Evolutionary conservation across 2,113 vertebrate species (phyloP), one percentile per base, ranked within the genome.

Genomic region (Aegypius monachus): DNA sequence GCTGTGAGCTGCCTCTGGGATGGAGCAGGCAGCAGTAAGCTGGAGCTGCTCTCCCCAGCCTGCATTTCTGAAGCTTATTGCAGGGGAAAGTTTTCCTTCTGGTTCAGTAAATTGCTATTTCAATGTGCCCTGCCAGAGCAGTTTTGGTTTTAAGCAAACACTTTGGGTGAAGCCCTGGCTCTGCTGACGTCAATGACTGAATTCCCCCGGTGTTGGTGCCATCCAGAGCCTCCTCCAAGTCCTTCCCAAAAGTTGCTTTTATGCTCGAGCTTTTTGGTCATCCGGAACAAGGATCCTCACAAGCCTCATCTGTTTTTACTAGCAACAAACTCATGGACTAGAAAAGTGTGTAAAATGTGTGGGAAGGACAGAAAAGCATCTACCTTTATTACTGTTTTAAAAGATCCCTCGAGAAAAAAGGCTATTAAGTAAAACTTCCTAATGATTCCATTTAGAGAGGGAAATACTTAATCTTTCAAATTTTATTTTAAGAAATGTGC

Each of bases 11-110:
- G 65, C 17, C 23, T 25, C 22, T 11, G 34, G 38, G 71, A 8
- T 3, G 23, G 52, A 78, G 34, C 71, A 36, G 62, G 81, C 70
- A 68, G 20, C 45, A 50, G 53, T 3, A 2, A 47, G 70, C 48
- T 3, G 0, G 36, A n/a, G 53, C 62, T 59, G 32, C 58, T 66
- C 45, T 53, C 47, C 70, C 47, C 23, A 19, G 17, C 21, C 23
- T 10, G 23, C 0, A 0, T 29, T 66, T 29, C 22, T 0, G 53
- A 3, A n/a, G 34, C 9, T 55, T 40, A 13, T 65, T 52, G 40
- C 81, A 8, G 11, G 59, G 81, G 13, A 71, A 61, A 34, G 11
- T 74, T 95, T 70, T 78, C 47, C n/a, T 68, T 47, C 53, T 3
- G 4, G 43, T 47, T 75, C 84, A 1, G 27, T 66, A 78, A 81